Evolutionary conservation across 2,888 invertebrate genomes (phyloP), one percentile per base, ranked within the genome.

Genomic region (Myopa testacea): DNA sequence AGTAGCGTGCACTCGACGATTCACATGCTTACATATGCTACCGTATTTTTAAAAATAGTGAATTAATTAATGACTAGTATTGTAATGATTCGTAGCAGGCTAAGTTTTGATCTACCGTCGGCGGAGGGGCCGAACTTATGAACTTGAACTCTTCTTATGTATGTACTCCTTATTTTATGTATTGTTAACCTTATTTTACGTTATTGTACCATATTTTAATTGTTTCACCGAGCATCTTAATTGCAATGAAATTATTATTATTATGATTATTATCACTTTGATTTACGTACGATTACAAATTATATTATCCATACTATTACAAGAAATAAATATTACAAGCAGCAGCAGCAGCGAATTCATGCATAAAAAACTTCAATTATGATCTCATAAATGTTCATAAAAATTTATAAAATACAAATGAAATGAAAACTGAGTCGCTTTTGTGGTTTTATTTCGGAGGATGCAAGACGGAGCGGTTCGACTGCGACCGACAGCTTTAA

Each of bases 321-420:
- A 50, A 26, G 8, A 58, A 68, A 62, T 16, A 65, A 62, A n/a
- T n/a, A n/a, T 62, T 62, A 26, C 45, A 10, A 55, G 55, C 10
- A n/a, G n/a, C 55, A 65, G 65, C 65, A 38, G 38, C 52, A 8
- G 58, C 50, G 26, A 79, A 78, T 78, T 78, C 80, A 80, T 72
- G 79, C 77, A 77, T 79, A 67, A 75, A 77, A 78, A 78, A 78
- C 81, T 78, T 81, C 82, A 84, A 84, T 86, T 85, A 88, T 88
- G 88, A 88, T 88, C 88, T 88, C 88, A 88, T 88, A 86, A 87
- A 87, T 87, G 86, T 88, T 88, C 87, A 87, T 88, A 86, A 83
- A 82, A 80, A 82, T 80, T 79, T 81, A 83, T 80, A 80, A 82
- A 73, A 78, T 78, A 79, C 67, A 80, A 67, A 77, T 68, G 63